phyloP scores from a whole-genome alignment of 1,140 invertebrate genomes.

The Drosophila auraria region DNA sequence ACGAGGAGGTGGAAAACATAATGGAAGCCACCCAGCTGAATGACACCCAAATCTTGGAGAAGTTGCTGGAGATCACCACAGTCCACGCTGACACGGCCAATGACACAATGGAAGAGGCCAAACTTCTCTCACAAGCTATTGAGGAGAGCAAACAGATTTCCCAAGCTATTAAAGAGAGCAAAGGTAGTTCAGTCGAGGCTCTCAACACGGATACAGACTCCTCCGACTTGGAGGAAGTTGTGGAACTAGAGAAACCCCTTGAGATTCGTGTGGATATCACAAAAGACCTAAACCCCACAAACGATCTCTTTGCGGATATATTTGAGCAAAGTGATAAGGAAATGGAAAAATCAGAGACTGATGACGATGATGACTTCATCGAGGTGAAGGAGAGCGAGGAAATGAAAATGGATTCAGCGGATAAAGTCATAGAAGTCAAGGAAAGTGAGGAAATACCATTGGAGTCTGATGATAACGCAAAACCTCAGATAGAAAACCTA shows the following conservation, averaged over 20 bases:
- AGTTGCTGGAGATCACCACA: slow-evolving; percentile 3
- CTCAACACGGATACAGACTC: slow-evolving; percentile 25
- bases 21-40: slow-evolving; percentile 72
- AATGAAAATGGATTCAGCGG: neutral
- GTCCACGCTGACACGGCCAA: slow-evolving; percentile 12
- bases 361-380: slow-evolving; percentile 22
- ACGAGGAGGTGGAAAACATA: slow-evolving; percentile 87
- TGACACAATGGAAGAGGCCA: slow-evolving; percentile 52
- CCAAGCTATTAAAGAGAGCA: slow-evolving; percentile 30
- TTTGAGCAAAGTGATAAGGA: slow-evolving; percentile 77
- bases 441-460: neutral
- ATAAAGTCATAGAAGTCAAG: neutral
- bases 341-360: neutral
- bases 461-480: neutral
- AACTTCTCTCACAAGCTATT: slow-evolving; percentile 46
- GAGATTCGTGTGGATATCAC: slow-evolving; percentile 83
- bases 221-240: slow-evolving; percentile 40
- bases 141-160: slow-evolving; percentile 27
- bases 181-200: neutral
- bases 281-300: slow-evolving; percentile 80
- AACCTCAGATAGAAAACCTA: neutral
- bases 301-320: slow-evolving; percentile 90
- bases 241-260: slow-evolving; percentile 32
- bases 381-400: slow-evolving; percentile 29
- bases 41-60: slow-evolving; percentile 56